Evolutionary conservation across 2,113 vertebrate species (phyloP), one percentile per base, ranked within the genome.

Genomic region (Gadus macrocephalus): DNA sequence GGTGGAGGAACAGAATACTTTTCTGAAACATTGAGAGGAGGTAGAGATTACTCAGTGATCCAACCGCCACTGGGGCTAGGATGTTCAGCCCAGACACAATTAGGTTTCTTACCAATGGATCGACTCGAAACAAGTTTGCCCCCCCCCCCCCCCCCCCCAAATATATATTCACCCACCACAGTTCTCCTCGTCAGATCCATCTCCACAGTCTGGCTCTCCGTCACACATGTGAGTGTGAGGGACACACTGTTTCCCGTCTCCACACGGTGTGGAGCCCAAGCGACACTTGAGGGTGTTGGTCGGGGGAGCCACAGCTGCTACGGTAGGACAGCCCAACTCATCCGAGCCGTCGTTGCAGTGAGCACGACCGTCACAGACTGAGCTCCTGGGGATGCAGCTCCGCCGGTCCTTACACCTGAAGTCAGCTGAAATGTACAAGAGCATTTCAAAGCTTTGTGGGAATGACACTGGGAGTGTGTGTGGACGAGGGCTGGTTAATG

Each of bases 181-280:
- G n/a, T n/a, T n/a, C 77, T 97, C 95, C 6, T 97, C 95, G 0
- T 97, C 94, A 0, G 94, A 95, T 62, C 93, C 93, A 62, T 96
- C 95, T 0, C 8, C 53, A 58, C 95, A 96, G 88, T 96, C 94
- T 2, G 17, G 74, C 49, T 93, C 88, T 11, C 93, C 94, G 20
- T 96, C 92, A 61, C 95, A 96, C 16, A 94, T 0, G 0, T 91
- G 91, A 31, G 87, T 91, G 14, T 66, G 75, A 3, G 90, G 77
- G 15, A 96, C 78, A 0, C 94, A 96, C 1, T 83, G 86, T 0
- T 49, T 82, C 38, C 89, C 85, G 0, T 94, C 89, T 4, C 0
- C 53, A 72, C 94, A 97, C 5, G 31, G 71, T 17, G 16, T 68
- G 7, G 92, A 90, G 0, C 89, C 86, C 15, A 73, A 5, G 3